Evolutionary conservation across 2,113 vertebrate genomes (phyloP).

Genomic region (Cepphus grylle): DNA sequence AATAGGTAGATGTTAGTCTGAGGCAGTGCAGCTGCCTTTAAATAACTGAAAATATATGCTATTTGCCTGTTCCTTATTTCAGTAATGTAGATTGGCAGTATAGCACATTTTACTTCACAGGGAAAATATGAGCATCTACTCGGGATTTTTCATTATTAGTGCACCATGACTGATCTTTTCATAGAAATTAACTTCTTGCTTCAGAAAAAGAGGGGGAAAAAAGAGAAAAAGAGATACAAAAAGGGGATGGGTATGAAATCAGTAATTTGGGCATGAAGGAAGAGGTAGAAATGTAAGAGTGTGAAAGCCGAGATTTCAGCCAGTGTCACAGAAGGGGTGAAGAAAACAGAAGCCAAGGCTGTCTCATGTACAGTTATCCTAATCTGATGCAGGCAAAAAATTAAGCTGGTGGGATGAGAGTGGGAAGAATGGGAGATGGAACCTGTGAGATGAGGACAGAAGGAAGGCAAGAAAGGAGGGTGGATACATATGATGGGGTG

Average conservation of each 20-base stretch:
- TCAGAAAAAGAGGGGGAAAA: no score
- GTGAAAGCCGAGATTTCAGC: not conserved
- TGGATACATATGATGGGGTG: not conserved
- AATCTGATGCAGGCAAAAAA: not conserved
- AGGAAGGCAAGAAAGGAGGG: not conserved
- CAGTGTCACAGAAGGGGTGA: not conserved
- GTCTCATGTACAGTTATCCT: not conserved
- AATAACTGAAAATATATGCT: not conserved
- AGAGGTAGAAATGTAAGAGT: not conserved
- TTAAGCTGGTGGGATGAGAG: not conserved
- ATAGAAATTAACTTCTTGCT: not conserved
- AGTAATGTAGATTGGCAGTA: not conserved
- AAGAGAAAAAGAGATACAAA: not conserved
- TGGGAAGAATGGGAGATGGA: not conserved
- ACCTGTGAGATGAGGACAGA: not conserved
- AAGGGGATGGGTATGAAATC: not conserved
- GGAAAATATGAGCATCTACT: not conserved
- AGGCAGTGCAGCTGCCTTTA: not conserved
- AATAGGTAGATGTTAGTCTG: not conserved
- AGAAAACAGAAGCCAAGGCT: not conserved
- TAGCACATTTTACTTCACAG: not conserved
- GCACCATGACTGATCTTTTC: not conserved
- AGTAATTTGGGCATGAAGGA: not conserved
- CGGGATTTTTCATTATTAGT: not conserved
- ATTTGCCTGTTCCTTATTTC: not conserved